Evolutionary conservation across 1,140 invertebrate genomes (phyloP).

Genomic region (Aphelenchoides besseyi): DNA sequence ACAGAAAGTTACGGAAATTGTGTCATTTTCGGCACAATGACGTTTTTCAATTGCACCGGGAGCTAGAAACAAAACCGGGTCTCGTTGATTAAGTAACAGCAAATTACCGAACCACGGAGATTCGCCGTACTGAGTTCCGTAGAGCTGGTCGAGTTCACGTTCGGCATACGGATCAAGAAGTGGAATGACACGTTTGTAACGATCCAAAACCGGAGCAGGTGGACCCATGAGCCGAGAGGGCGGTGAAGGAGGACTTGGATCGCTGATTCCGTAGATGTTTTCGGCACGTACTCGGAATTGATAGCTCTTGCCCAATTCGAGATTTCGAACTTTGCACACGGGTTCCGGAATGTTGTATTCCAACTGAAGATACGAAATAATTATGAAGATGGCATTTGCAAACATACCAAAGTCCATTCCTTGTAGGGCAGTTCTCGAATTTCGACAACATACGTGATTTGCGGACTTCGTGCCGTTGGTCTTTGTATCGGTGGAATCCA

Average conservation of each 20-base stretch:
- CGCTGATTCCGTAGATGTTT: slow-evolving; percentile 92
- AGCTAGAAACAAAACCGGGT: too few species aligned
- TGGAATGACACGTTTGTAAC: slow-evolving; percentile 58
- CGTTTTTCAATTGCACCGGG: slow-evolving; percentile 58
- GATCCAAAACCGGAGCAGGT: slow-evolving; percentile 58
- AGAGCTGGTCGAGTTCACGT: slow-evolving; percentile 48
- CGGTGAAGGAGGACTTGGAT: slow-evolving; percentile 71
- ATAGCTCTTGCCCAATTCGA: slow-evolving; percentile 61
- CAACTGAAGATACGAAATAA: slow-evolving; percentile 42
- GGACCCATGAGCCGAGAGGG: slow-evolving; percentile 62
- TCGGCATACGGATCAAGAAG: slow-evolving; percentile 62
- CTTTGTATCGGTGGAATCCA: slow-evolving; percentile 63
- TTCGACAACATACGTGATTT: slow-evolving; percentile 62
- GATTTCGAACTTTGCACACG: slow-evolving; percentile 62
- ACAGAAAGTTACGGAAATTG: slow-evolving; percentile 38
- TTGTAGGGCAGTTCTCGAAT: slow-evolving; percentile 62
- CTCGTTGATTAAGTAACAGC: too few species aligned
- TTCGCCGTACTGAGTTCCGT: slow-evolving; percentile 59
- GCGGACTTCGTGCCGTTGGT: slow-evolving; percentile 50
- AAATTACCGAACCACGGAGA: slow-evolving; percentile 62
- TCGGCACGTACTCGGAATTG: slow-evolving; percentile 84
- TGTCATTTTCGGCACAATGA: slow-evolving; percentile 61
- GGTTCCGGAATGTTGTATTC: slow-evolving; percentile 63
- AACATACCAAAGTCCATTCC: slow-evolving; percentile 57
- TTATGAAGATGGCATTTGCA: too few species aligned